Evolutionary conservation across 2,888 invertebrate genomes (phyloP).

Genomic region (Cylloceria caligata): DNA sequence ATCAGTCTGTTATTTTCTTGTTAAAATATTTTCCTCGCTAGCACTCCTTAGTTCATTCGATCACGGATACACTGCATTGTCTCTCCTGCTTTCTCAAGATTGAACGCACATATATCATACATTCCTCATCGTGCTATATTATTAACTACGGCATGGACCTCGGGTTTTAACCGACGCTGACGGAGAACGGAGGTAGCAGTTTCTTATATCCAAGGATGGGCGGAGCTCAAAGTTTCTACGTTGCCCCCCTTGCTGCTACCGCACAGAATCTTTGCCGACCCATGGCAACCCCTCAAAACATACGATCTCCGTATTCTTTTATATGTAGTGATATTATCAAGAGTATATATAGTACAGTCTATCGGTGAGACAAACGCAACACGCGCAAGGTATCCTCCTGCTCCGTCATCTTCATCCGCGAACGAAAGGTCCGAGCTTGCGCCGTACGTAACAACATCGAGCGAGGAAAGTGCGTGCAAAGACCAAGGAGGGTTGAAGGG

Average conservation of each 20-base stretch:
- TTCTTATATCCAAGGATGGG: slow-evolving; percentile 75
- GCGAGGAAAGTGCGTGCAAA: neutral
- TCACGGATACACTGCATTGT: slow-evolving; percentile 11
- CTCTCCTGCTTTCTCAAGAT: slow-evolving; percentile 13
- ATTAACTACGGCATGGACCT: slow-evolving; percentile 22
- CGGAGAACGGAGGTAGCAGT: slow-evolving; percentile 35
- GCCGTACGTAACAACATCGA: neutral
- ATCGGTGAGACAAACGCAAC: slow-evolving; percentile 65
- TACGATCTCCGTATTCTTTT: neutral
- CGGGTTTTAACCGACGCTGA: slow-evolving; percentile 20
- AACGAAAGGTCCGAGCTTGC: slow-evolving; percentile 49
- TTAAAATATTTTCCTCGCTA: slow-evolving; percentile 1
- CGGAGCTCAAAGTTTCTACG: slow-evolving; percentile 73
- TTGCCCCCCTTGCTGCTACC: slow-evolving; percentile 40
- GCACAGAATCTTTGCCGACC: slow-evolving; percentile 31
- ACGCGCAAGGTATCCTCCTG: slow-evolving; percentile 8
- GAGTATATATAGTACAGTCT: slow-evolving; percentile 71
- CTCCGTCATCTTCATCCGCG: slow-evolving; percentile 75
- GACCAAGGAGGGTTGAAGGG: neutral
- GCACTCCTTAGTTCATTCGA: slow-evolving; percentile 19
- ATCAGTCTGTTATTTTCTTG: neutral
- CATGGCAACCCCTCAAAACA: slow-evolving; percentile 64
- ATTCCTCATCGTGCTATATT: slow-evolving; percentile 14
- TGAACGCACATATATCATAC: slow-evolving; percentile 17
- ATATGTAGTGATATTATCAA: neutral